A percentile compares a stretch with the other conserved stretches of the same genome.
phyloP scores from a whole-genome alignment of 2,113 vertebrate species.

The Cyphomyrus plagiostoma region DNA sequence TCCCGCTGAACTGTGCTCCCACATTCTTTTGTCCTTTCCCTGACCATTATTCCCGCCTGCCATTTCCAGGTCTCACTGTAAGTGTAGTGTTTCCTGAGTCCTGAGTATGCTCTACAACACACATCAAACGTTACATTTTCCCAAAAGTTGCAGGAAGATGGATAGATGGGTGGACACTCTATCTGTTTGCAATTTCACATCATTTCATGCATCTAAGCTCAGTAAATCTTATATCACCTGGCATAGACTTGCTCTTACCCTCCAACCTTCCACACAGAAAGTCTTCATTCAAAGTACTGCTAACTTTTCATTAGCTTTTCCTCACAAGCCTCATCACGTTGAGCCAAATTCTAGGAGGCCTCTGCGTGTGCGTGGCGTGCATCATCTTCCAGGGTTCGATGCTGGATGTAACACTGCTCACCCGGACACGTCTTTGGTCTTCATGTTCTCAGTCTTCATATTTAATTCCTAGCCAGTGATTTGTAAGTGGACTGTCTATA shows the following conservation, averaged over 20 bases:
- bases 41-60: not conserved
- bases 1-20: not conserved
- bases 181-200: not conserved
- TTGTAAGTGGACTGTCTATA: not conserved
- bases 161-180: not conserved
- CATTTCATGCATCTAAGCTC: not conserved
- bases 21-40: not conserved
- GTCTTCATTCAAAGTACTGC: not conserved
- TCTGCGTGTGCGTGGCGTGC: not conserved
- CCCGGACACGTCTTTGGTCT: not conserved
- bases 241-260: not conserved
- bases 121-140: not conserved
- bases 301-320: not conserved
- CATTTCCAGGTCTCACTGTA: not conserved
- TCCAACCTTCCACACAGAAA: not conserved
- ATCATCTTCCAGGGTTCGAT: not conserved
- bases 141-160: not conserved
- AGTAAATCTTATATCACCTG: not conserved
- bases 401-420: not conserved
- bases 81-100: not conserved
- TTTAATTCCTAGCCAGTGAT: not conserved
- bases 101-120: not conserved
- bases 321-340: not conserved
- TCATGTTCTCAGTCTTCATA: not conserved
- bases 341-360: not conserved